Percentiles rank a stretch among this genome's conserved stretches.
Conservation (phyloP, 2,113 vertebrate genomes). For the Rhea americana region DNA sequence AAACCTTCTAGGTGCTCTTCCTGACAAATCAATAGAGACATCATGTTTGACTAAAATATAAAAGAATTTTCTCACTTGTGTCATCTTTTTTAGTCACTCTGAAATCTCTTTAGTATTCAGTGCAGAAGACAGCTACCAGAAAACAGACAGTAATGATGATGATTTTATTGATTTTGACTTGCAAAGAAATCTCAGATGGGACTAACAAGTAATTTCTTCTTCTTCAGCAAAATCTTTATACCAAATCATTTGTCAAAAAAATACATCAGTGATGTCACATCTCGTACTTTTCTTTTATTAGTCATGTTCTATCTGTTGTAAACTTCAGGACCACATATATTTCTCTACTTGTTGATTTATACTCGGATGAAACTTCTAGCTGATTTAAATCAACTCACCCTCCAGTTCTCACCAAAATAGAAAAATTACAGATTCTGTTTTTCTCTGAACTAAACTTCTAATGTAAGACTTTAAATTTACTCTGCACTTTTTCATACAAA, state of each 20-base stretch:
- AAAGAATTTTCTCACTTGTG: slow-evolving; percentile 23
- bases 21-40: slow-evolving; percentile 40
- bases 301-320: background rate
- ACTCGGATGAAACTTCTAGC: background rate
- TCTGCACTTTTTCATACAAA: background rate
- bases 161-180: slow-evolving; percentile 60
- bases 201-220: slow-evolving; percentile 7
- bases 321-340: background rate
- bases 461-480: slow-evolving; percentile 1
- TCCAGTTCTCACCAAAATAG: background rate
- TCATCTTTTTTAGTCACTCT: background rate
- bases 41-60: slow-evolving; percentile 34
- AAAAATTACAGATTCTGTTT: background rate
- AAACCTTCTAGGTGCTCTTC: slow-evolving; percentile 7
- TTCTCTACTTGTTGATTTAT: background rate
- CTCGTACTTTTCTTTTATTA: background rate
- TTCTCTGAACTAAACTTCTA: background rate
- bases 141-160: slow-evolving; percentile 49
- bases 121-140: slow-evolving; percentile 8
- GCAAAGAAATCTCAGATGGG: slow-evolving; percentile 21
- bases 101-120: slow-evolving; percentile 43
- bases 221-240: slow-evolving; percentile 19
- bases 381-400: background rate
- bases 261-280: background rate
- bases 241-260: background rate